Evolutionary conservation across 2,888 invertebrate species (phyloP).

Genomic region (Sinodicranocentrus sp.): DNA sequence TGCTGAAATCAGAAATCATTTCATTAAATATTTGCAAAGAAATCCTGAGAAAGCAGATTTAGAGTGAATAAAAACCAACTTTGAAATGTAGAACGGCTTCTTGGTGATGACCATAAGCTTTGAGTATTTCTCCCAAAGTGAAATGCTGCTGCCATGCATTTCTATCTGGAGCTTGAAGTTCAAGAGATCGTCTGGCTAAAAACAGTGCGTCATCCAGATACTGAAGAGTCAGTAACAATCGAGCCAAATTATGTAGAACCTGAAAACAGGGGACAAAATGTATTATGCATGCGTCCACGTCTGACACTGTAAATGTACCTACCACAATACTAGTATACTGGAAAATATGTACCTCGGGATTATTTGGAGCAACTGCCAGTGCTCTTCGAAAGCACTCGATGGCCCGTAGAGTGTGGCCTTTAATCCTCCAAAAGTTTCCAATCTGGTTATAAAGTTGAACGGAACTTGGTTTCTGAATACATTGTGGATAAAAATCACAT

Average conservation of each 20-base stretch:
- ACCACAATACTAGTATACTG: too few relatives aligned
- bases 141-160: constrained; percentile 95
- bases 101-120: constrained; percentile 93
- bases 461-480: constrained; percentile 86
- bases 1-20: constrained; percentile 79
- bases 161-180: constrained; percentile 90
- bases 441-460: constrained; percentile 93
- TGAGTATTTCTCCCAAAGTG: constrained; percentile 93
- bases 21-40: background rate
- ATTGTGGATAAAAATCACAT: too few relatives aligned
- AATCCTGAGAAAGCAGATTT: too few relatives aligned
- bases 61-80: constrained; percentile 25
- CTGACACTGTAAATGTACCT: background rate
- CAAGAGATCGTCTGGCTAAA: constrained; percentile 86
- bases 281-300: too few relatives aligned
- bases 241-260: constrained; percentile 89
- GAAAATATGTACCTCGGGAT: constrained; percentile 85
- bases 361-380: constrained; percentile 90
- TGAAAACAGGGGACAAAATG: too few relatives aligned
- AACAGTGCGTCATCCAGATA: constrained; percentile 94
- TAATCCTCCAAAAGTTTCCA: constrained; percentile 92
- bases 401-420: constrained; percentile 90
- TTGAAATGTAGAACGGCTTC: constrained; percentile 91
- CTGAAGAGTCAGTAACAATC: constrained; percentile 90
- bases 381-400: constrained; percentile 94